Evolutionary conservation across 1,140 invertebrate species (phyloP), one percentile per base, ranked within the genome.

Genomic region (Drosophila malerkotliana): DNA sequence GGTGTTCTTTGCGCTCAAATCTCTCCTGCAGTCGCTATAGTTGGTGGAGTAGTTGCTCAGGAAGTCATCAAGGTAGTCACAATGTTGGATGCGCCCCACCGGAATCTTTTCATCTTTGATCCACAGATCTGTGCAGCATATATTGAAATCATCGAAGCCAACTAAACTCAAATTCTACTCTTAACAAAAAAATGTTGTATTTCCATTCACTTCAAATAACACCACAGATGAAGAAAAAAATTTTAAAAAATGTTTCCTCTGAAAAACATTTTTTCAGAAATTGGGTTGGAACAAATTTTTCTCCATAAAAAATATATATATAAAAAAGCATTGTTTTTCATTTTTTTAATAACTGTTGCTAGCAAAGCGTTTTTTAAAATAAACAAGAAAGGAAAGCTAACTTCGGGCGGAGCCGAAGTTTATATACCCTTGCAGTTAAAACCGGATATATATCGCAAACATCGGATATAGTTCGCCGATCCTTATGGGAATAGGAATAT

Each of bases 1-100:
- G 92, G 92, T 14, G 92, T 96, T 84, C 94, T 97, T 2, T 98
- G 96, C 93, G 96, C 95, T 8, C 96, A 98, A 92, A 93, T 99
- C 2, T 96, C 96, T 82, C 97, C 98, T 28, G 96, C 96, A 4
- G 98, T 97, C 92, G 98, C 98, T 10, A 95, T 99, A 15, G 94
- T 99, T 0, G 98, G 98, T 6, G 98, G 98, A 49, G 95, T 99
- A 7, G 94, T 99, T 71, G 96, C 95, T 0, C 98, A 99, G 90
- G 98, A 99, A 93, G 95, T 99, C 8, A 98, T 99, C 62, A 99
- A 99, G 93, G 96, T 96, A 56, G 96, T 98, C 9, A 98, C 97
- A 21, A 95, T 96, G 75, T 96, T 97, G 88, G 97, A 98, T 90
- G 94, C 95, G 9, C 97, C 98, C 0, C 95, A 97, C 72, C 96